These are phyloP conservation scores for Erythrocercus mccallii DNA, from an alignment of 2,113 vertebrate species.

Conservation along the genomic window DNA sequence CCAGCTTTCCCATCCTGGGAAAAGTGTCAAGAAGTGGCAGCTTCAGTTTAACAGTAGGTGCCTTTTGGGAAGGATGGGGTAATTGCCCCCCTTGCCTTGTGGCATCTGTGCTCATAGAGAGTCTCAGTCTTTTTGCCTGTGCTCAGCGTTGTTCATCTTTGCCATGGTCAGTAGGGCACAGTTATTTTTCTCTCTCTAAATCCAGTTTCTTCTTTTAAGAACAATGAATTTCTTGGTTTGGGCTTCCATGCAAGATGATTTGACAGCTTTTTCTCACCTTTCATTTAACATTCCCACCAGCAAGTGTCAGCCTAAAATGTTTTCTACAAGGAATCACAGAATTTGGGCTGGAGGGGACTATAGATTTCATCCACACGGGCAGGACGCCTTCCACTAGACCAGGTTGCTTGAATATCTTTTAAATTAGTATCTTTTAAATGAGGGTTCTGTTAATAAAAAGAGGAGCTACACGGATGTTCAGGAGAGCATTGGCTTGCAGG, in stretches of 20 bases:
- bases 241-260: neutral
- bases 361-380: neutral
- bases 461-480: rapidly evolving
- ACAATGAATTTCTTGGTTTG: neutral
- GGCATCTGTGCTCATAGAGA: neutral
- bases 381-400: neutral
- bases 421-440: neutral
- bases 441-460: neutral
- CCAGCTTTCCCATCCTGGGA: neutral
- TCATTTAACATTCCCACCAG: neutral
- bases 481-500: neutral
- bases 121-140: neutral
- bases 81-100: neutral
- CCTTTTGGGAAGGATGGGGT: neutral
- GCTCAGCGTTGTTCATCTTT: neutral
- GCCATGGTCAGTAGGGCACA: neutral
- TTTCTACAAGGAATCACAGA: neutral
- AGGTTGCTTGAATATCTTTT: neutral
- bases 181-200: neutral
- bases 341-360: too few relatives aligned
- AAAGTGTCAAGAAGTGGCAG: neutral
- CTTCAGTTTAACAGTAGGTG: neutral
- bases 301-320: neutral
- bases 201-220: neutral
- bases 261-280: neutral